Conservation (phyloP, 2,888 invertebrate species). For the Apodemia mormo region DNA sequence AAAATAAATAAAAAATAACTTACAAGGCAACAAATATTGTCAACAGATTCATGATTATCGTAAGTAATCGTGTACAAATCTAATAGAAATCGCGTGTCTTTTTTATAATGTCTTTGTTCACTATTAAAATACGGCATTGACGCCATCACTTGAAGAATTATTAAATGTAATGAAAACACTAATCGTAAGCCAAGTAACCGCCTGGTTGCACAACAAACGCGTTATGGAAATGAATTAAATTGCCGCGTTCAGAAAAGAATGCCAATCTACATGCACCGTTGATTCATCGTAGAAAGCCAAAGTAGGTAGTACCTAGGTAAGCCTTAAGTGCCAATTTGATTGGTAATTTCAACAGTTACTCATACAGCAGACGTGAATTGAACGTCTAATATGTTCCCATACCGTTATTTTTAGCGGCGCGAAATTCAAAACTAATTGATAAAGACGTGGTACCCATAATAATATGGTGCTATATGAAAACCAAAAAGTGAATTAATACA, state of each 20-base stretch:
- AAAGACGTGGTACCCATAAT: too few species aligned
- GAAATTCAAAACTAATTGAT: constrained; percentile 50
- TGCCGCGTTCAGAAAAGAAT: constrained; percentile 49
- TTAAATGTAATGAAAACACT: constrained; percentile 33
- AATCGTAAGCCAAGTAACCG: constrained; percentile 48
- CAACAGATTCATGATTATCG: constrained; percentile 89
- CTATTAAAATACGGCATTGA: constrained; percentile 79
- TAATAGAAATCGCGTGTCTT: constrained; percentile 90
- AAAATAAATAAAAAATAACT: constrained; percentile 54
- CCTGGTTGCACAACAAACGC: constrained; percentile 41
- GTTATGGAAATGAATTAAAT: constrained; percentile 33
- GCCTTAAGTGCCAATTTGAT: constrained; percentile 55
- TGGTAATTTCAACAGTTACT: constrained; percentile 70
- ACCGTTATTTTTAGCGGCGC: constrained; percentile 66
- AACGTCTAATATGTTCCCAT: constrained; percentile 55
- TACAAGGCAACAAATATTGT: constrained; percentile 85
- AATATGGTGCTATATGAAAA: too few species aligned
- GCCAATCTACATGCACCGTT: constrained; percentile 58
- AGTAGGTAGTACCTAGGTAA: constrained; percentile 35
- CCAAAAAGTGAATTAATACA: too few species aligned
- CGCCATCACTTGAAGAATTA: constrained; percentile 54
- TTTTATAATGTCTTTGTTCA: constrained; percentile 90
- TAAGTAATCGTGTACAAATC: constrained; percentile 94
- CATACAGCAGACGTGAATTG: constrained; percentile 61
- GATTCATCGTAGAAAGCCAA: constrained; percentile 78